Evolutionary conservation across 1,140 invertebrate genomes (phyloP), one percentile per base, ranked within the genome.

Genomic region (Panagrolaimus sp.): DNA sequence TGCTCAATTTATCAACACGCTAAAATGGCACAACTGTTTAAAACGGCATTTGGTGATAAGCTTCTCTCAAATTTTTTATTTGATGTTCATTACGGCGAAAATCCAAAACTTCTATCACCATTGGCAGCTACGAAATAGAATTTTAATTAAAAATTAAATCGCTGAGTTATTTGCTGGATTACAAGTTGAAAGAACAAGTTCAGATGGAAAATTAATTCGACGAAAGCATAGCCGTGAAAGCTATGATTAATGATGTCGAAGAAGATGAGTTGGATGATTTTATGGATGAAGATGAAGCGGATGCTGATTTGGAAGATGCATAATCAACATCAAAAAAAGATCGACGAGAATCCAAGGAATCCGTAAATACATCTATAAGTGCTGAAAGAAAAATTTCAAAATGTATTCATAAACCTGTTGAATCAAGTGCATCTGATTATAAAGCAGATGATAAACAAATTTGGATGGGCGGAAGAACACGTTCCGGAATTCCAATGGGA

Each of bases 1-100:
- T 97, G 93, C 84, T 94, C 91, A 9, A 84, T 94, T 11, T 88
- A 88, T 14, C 92, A 96, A 83, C 93, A 97, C 84, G 88, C 90
- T 66, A 89, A 91, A 75, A 96, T 97, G 93, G 93, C 93, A 0
- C 90, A 91, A 77, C 94, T 92, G 71, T 95, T 96, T 87, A 89
- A 90, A 89, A 88, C 88, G 72, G 89, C 92, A 31, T 93, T 96
- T 80, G 92, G 92, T 45, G 92, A 96, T 3, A 92, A 92, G 82
- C 85, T 96, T 63, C 91, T 96, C 16, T 90, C 90, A 1, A 89
- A 89, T 72, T 95, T 93, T 82, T 84, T 95, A 14, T 93, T 92
- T 80, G 92, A 96, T 72, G 84, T 88, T 3, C 93, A 96, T 83
- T 93, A 90, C 80, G 87, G 88, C 31, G 92, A 95, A 63, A 91